Evolutionary conservation across 2,797 vertebrate species (phyloP), one percentile per base, ranked within the genome.

Genomic region (Alca torda): DNA sequence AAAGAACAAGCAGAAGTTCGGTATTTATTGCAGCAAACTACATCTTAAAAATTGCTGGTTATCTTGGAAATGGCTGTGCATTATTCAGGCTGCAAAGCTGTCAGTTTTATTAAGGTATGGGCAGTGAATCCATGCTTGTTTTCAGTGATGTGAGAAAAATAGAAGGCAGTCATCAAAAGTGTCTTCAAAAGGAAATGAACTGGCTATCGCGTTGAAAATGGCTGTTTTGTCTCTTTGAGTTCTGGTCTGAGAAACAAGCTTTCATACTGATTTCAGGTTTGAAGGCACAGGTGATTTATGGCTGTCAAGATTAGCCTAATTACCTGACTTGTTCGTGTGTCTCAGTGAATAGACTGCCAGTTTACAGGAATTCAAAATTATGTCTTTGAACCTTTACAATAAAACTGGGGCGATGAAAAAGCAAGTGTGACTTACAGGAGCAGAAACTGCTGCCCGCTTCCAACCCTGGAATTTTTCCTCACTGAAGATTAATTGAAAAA

Each of bases 221-320:
- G 43, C 31, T 74, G 11, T 21, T 96, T 70, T 20, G 4, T 67
- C 53, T 90, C 61, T 91, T 74, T 60, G 72, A 87, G 64, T 94
- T 80, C 84, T 87, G 68, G 75, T 79, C 74, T 2, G 2, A 85
- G 90, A 60, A 96, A 46, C 21, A 89, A 85, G 33, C 20, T 84
- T 96, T 90, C 67, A 41, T 35, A 46, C 10, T 26, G 56, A 95
- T 87, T 92, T 92, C 72, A 64, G 72, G 48, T 96, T 93, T 95
- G 74, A 89, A 94, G 45, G 41, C 21, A 51, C 39, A 85, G 64
- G 70, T 92, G 75, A 95, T 94, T 74, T 92, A 50, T 54, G 37
- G 13, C 81, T 89, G 68, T 77, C 72, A 83, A 56, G 64, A 80
- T 93, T 83, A 68, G 23, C 68, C 24, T 92, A 82, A 95, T 94